Evolutionary conservation across 2,113 vertebrate species (phyloP).

Genomic region (Cygnus buccinator): DNA sequence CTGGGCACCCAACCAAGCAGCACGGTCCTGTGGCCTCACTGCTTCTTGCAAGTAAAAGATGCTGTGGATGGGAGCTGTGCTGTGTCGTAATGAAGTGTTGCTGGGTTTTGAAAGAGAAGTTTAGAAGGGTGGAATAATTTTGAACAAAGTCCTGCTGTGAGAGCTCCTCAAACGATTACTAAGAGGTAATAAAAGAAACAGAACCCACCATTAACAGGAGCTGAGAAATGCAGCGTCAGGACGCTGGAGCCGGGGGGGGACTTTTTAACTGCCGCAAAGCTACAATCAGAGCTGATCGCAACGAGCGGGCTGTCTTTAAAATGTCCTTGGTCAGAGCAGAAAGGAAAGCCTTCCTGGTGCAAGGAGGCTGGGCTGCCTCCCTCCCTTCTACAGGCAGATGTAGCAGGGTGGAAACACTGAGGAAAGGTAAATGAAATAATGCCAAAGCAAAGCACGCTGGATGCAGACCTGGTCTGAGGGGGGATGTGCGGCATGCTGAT

Average conservation of each 20-base stretch:
- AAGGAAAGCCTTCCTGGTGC: neutral
- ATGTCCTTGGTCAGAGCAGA: slow-evolving; percentile 7
- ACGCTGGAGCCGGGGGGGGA: neutral
- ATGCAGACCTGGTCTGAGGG: neutral
- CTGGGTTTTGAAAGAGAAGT: neutral
- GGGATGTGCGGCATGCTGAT: neutral
- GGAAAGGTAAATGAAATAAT: neutral
- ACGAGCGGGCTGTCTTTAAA: neutral
- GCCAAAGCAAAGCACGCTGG: neutral
- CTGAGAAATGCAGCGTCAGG: neutral
- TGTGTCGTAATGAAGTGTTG: neutral
- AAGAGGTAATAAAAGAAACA: slow-evolving; percentile 33
- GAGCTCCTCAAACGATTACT: neutral
- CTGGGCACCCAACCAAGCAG: neutral
- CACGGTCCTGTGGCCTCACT: neutral
- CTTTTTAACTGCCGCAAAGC: neutral
- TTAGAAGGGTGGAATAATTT: neutral
- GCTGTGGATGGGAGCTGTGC: neutral
- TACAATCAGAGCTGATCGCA: neutral
- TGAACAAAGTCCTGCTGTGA: slow-evolving; percentile 15
- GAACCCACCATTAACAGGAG: neutral
- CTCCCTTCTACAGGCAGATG: neutral
- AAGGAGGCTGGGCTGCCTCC: neutral
- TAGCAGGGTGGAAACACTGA: neutral
- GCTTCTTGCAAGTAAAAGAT: neutral